Base-by-base conservation (phyloP, 2,888 invertebrate genomes). In the Erebia aethiops region DNA sequence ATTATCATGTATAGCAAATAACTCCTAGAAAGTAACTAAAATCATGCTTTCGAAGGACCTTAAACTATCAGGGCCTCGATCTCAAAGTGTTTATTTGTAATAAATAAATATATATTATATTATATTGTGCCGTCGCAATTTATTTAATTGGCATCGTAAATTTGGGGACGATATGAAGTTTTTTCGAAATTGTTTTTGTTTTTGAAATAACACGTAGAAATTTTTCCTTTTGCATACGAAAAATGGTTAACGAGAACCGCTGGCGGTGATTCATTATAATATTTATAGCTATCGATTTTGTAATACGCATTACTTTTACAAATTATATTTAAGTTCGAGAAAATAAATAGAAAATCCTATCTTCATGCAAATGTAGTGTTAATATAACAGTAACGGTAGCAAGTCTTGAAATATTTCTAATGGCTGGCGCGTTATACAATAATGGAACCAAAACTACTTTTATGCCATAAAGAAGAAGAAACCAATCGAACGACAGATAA, bases 1-100 rank as follows among this genome's bases (percentile, higher is more conserved):
- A 88, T 86, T 88, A 88, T 86, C 88, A 85, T 92, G 91, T 92
- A 92, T 90, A 92, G 90, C 84, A 86, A 87, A 87, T 84, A 87
- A 87, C 83, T 84, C 82, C 80, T 87, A 88, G 86, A 88, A 80
- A 79, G 82, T 84, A 82, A 82, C 86, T 84, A 84, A 84, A 85
- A 79, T 82, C 81, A 86, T 83, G 84, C 86, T 88, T 87, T 82
- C 83, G 80, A 83, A 85, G 87, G 81, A 82, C 84, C 75, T 79
- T 78, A 82, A 85, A 84, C 77, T 54, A 18, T 86, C 83, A 80
- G 84, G 86, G 87, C 84, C 83, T 86, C 88, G 91, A 91, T 92
- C 91, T 91, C 91, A 91, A 83, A 82, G 84, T 86, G 84, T 84
- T 85, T 84, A 82, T 84, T 84, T 75, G 71, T 79, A 80, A 80